phyloP scores from a whole-genome alignment of 2,888 invertebrate species.

The Eristalinus aeneus region DNA sequence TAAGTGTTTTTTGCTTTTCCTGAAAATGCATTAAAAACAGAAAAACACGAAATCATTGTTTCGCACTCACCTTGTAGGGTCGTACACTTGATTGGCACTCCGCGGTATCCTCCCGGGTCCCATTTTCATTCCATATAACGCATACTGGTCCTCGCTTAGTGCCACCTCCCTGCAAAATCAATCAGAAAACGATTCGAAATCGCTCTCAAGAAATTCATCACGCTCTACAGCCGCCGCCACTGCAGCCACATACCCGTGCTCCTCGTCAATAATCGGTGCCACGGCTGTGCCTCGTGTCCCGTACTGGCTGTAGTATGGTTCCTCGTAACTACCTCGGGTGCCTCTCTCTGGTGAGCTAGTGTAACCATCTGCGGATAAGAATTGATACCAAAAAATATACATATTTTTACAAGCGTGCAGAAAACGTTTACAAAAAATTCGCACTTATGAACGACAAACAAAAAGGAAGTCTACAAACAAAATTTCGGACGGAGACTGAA shows the following conservation, averaged over 20 bases:
- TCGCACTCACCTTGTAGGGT: slow-evolving; percentile 78
- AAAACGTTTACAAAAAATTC: not conserved
- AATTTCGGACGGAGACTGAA: not conserved
- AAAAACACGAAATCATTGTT: not conserved
- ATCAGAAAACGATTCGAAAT: slow-evolving; percentile 5
- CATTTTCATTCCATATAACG: slow-evolving; percentile 86
- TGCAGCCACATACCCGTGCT: slow-evolving; percentile 82
- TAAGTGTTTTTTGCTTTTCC: not conserved
- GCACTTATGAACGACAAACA: not conserved
- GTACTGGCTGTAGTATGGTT: slow-evolving; percentile 93
- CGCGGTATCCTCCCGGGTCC: slow-evolving; percentile 82
- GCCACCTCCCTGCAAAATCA: slow-evolving; percentile 84
- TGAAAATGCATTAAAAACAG: not conserved
- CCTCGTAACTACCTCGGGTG: slow-evolving; percentile 89
- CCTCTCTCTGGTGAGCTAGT: slow-evolving; percentile 93
- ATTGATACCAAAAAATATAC: not conserved
- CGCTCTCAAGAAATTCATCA: not conserved
- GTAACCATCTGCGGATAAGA: slow-evolving; percentile 85
- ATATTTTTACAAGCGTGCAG: not conserved
- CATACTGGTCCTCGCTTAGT: slow-evolving; percentile 87
- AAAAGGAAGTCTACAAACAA: not conserved
- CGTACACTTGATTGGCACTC: slow-evolving; percentile 80
- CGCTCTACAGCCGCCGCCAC: too few relatives aligned
- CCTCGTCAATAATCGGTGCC: slow-evolving; percentile 95
- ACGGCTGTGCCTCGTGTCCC: slow-evolving; percentile 85